A percentile compares a stretch with the other conserved stretches of the same genome.
phyloP scores from a whole-genome alignment of 2,113 vertebrate genomes.

The Callithrix jacchus region DNA sequence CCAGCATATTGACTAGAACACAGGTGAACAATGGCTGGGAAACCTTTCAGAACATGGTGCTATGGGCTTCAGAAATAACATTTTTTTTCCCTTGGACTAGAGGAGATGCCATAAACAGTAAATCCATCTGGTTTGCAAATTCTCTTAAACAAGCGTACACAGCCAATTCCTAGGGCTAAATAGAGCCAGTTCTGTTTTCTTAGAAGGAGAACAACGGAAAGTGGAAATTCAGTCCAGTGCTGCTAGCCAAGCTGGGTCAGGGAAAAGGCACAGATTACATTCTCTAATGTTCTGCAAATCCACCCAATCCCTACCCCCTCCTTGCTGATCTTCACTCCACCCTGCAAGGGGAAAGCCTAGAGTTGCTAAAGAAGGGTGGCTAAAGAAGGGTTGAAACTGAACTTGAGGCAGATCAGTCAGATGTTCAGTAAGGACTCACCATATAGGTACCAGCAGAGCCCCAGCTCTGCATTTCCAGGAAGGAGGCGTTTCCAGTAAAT shows the following conservation, averaged over 20 bases:
- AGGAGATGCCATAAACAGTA: slow-evolving; percentile 62
- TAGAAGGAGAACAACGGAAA: slow-evolving; percentile 75
- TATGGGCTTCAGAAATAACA: slow-evolving; percentile 11
- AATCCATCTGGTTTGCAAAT: slow-evolving; percentile 79
- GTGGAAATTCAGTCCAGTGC: slow-evolving; percentile 76
- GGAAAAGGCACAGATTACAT: slow-evolving; percentile 67
- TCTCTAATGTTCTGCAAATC: slow-evolving; percentile 75
- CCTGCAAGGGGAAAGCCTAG: not conserved
- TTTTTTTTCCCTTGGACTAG: slow-evolving; percentile 14
- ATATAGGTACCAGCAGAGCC: not conserved
- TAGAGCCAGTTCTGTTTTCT: slow-evolving; percentile 80
- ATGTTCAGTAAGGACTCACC: not conserved
- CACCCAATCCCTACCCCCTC: not conserved
- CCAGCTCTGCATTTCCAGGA: not conserved
- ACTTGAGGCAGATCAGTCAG: not conserved
- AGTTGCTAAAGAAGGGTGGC: not conserved
- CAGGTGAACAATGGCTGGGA: not conserved
- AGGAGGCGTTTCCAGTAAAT: not conserved
- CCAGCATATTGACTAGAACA: not conserved
- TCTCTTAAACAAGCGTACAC: slow-evolving; percentile 74
- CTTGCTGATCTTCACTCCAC: not conserved
- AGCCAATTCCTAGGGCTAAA: slow-evolving; percentile 72
- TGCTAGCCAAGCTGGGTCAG: slow-evolving; percentile 76
- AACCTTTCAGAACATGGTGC: not conserved
- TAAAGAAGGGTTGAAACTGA: not conserved